Conservation (phyloP, 2,797 vertebrate genomes). For the Danionella dracula region DNA sequence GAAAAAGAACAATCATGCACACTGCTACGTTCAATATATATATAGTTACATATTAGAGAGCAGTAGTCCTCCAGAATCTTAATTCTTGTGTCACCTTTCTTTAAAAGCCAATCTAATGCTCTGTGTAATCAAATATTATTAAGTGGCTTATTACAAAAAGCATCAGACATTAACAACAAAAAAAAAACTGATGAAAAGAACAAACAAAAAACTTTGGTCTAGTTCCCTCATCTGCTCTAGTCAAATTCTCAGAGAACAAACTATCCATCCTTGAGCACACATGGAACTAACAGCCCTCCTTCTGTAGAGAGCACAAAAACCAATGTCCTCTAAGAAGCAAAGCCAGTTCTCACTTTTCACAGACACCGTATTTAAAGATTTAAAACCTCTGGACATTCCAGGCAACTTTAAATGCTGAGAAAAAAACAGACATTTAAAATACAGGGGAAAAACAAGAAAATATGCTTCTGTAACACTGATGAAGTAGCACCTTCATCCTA, state of each 20-base stretch:
- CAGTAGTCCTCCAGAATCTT: conserved; percentile 72
- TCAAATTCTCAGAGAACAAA: conserved; percentile 58
- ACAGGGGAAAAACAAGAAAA: conserved; percentile 36
- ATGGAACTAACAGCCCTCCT: conserved; percentile 52
- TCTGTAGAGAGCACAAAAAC: conserved; percentile 56
- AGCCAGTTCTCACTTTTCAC: conserved; percentile 66
- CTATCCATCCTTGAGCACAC: conserved; percentile 33
- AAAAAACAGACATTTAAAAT: conserved; percentile 45
- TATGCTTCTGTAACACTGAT: conserved; percentile 60
- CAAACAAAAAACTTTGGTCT: conserved; percentile 83
- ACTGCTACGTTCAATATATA: conserved; percentile 72
- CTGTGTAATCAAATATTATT: conserved; percentile 48
- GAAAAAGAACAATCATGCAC: conserved; percentile 72
- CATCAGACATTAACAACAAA: conserved; percentile 28
- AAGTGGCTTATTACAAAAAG: conserved; percentile 52
- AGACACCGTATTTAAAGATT: conserved; percentile 53
- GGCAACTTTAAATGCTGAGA: conserved; percentile 33
- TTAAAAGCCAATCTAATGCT: conserved; percentile 48
- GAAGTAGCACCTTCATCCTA: conserved; percentile 67
- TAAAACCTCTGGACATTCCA: conserved; percentile 34
- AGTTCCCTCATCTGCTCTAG: conserved; percentile 65
- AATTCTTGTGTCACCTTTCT: conserved; percentile 56
- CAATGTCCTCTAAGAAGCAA: conserved; percentile 55
- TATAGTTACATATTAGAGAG: conserved; percentile 66
- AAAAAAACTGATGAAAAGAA: too few species aligned